phyloP scores from a whole-genome alignment of 1,140 invertebrate species.

The Leptoteleia sp. region DNA sequence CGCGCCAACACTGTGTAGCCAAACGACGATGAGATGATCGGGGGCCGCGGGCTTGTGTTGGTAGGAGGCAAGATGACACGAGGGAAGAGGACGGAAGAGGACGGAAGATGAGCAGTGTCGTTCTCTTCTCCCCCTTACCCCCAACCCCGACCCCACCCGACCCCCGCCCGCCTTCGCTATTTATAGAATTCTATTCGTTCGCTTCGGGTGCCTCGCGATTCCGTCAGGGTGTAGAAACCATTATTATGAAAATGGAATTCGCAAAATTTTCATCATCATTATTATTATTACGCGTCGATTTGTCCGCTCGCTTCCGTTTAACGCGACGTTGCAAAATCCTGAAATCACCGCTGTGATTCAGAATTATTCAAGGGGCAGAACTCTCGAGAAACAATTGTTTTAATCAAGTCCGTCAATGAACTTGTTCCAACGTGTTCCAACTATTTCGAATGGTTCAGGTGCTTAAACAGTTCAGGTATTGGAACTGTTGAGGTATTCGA shows the following conservation, averaged over 20 bases:
- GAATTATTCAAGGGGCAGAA: no score
- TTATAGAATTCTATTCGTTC: constrained; percentile 65
- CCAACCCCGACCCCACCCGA: no score
- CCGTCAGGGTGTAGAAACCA: constrained; percentile 60
- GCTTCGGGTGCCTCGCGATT: constrained; percentile 53
- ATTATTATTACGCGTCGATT: constrained; percentile 47
- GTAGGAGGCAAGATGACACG: constrained; percentile 56
- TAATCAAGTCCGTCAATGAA: no score
- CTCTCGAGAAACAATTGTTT: no score
- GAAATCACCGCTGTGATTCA: no score
- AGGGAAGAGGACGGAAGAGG: constrained; percentile 28
- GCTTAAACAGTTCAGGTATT: no score
- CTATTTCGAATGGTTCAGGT: no score
- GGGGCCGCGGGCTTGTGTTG: constrained; percentile 27
- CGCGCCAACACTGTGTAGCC: constrained; percentile 51
- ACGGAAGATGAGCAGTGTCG: constrained; percentile 37
- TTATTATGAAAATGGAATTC: constrained; percentile 65
- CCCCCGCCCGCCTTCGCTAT: constrained; percentile 42
- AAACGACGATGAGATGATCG: constrained; percentile 62
- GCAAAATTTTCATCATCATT: constrained; percentile 50
- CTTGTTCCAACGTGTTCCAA: no score
- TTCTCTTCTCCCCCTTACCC: constrained; percentile 27
- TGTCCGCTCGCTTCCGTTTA: constrained; percentile 53
- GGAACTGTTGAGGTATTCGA: no score
- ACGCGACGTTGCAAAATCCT: no score